Base-by-base conservation (phyloP, 1,140 invertebrate species). In the Rhizoglyphus robini region DNA sequence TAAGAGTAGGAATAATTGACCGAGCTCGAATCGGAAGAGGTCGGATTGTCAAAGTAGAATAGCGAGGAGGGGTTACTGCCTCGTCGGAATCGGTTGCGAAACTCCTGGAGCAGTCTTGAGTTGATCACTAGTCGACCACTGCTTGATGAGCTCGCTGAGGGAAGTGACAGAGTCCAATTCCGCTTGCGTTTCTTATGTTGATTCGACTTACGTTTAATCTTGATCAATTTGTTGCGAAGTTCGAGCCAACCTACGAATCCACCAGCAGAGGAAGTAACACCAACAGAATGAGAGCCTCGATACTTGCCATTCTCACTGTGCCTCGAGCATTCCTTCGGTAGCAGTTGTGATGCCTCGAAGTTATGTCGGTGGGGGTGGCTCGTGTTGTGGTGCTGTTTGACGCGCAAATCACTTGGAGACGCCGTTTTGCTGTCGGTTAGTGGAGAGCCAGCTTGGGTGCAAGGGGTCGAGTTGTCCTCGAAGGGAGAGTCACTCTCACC, bases 1-100 rank as follows among this genome's bases (percentile, higher is more conserved):
- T 54, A 54, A 27, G 51, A 54, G 20, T 54, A 54, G 51, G 51
- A 54, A 32, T 8, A 54, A 32, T 54, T 54, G 8, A 54, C 51
- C 51, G 51, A 41, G 8, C 8, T 8, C 23, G 51, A 27, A 11
- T 25, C 23, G 23, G 51, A 25, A 25, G 41, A 46, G 41, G 23
- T 32, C 23, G 51, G 20, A 54, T 54, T 54, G 51, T 54, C 20
- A 5, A 54, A 54, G 20, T 20, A 54, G 31, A 54, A 23, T 8
- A 5, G 51, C 23, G 51, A 54, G 23, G 41, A 15, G 23, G 15
- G 15, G 23, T 27, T 5, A 54, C 51, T 20, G 51, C 8, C 8
- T 54, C 23, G 51, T 11, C 51, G 51, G 23, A 54, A 54, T 27
- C 20, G 8, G 51, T 32, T 54, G 20, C 51, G 51, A 54, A 54